phyloP scores from a whole-genome alignment of 2,797 vertebrate genomes.

The Spinus olivaceus region DNA sequence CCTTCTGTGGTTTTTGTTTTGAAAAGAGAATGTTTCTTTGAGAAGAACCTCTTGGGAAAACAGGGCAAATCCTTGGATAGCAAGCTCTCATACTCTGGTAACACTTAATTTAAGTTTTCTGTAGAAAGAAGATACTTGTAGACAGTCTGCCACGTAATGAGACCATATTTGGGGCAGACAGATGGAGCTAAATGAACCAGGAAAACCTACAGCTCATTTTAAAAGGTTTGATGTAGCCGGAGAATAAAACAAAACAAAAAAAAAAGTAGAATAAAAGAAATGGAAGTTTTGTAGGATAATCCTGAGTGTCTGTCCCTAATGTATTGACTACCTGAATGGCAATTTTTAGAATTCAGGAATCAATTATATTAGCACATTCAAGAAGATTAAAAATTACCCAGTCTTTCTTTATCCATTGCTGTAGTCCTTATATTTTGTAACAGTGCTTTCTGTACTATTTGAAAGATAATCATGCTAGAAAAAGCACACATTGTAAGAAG shows the following conservation, averaged over 20 bases:
- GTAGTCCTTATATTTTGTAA: neutral
- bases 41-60: neutral
- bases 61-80: neutral
- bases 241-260: neutral
- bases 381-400: neutral
- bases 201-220: neutral
- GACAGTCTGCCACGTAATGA: neutral
- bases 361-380: neutral
- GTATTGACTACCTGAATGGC: neutral
- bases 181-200: constrained; percentile 22
- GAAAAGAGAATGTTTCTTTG: neutral
- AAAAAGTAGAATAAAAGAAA: neutral
- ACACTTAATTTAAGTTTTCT: neutral
- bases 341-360: neutral
- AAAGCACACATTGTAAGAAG: neutral
- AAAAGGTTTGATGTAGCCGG: neutral
- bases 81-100: neutral
- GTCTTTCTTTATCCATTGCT: neutral
- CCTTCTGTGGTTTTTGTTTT: neutral
- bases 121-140: neutral
- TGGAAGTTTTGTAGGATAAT: neutral
- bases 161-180: constrained; percentile 1
- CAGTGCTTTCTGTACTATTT: neutral
- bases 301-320: neutral
- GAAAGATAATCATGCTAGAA: neutral